Base-by-base conservation (phyloP, 2,113 vertebrate genomes). In the Syngnathus floridae region DNA sequence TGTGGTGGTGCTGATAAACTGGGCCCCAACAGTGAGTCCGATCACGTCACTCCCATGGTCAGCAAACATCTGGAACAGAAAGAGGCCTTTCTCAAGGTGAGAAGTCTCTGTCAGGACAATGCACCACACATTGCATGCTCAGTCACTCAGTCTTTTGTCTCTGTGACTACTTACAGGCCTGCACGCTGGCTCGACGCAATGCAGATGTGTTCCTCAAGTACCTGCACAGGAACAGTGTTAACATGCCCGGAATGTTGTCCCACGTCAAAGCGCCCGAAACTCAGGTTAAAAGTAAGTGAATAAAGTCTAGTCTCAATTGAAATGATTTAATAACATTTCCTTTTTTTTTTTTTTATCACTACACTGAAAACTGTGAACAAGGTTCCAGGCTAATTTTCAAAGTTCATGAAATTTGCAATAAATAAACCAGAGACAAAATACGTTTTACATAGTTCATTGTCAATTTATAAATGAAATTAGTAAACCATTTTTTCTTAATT, bases 201-300 rank as follows among this genome's bases (percentile, higher is more conserved):
- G 97, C 97, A 0, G 97, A 99, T n/a, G 97, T 99, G 76, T 99
- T 99, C 90, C 84, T 99, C 71, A 99, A 99, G 75, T 99, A 99
- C 84, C 89, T 99, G 75, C 97, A 99, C 87, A 92, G 97, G 77
- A 99, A 99, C 78, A 98, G 96, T 0, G 97, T 99, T 70, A 99
- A 94, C 88, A 98, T 99, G 95, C 97, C 97, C 0, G 96, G 97
- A 51, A 98, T 98, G 96, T 90, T 98, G 86, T 96, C 95, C 2
- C 97, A 99, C 31, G 91, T 96, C 83, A 98, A 98, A 82, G 97
- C 95, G 35, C 96, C 97, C 0, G 97, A 99, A 79, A 97, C 98
- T 55, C 97, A 99, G 91, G 96, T 99, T 59, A 99, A 99, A 89
- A 99, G 97, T 97, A 92, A 95, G 96, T 87, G 43, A n/a, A 71